These are phyloP conservation scores for Zoanthus solanderi DNA, from an alignment of 92 coral and sea anemone species.

Conservation along the genomic window DNA sequence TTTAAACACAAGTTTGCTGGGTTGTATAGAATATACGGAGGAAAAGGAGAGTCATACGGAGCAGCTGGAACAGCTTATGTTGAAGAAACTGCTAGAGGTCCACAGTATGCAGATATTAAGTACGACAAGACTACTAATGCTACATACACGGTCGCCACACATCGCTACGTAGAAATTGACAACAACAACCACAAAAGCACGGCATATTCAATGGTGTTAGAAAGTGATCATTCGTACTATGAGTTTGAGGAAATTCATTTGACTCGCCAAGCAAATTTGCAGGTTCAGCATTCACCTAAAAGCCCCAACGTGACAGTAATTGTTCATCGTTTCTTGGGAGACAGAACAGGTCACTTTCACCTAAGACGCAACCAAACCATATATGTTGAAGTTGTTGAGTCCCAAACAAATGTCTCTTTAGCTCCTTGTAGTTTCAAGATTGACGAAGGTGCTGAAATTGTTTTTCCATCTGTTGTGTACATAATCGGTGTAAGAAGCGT, in stretches of 20 bases:
- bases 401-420: conserved; percentile 67
- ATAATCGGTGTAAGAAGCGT: conserved; percentile 65
- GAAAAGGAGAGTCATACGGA: conserved; percentile 62
- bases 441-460: conserved; percentile 74
- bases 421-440: conserved; percentile 71
- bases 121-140: conserved; percentile 67
- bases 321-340: conserved; percentile 78
- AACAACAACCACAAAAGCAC: conserved; percentile 61
- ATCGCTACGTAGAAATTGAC: conserved; percentile 64
- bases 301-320: conserved; percentile 72
- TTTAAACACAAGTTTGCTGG: conserved; percentile 77
- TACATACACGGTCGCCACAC: conserved; percentile 62
- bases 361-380: conserved; percentile 69
- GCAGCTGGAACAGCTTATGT: conserved; percentile 78
- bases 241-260: conserved; percentile 72
- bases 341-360: conserved; percentile 77
- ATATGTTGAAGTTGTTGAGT: conserved; percentile 80
- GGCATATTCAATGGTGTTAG: conserved; percentile 56
- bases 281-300: conserved; percentile 61
- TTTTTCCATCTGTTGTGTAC: conserved; percentile 67
- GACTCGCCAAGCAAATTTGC: conserved; percentile 63
- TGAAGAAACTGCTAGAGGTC: conserved; percentile 79
- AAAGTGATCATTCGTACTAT: conserved; percentile 53
- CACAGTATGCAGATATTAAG: conserved; percentile 74
- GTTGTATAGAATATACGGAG: conserved; percentile 66